Evolutionary conservation across 2,797 vertebrate genomes (phyloP), one percentile per base, ranked within the genome.

Genomic region (Pipistrellus nathusii): DNA sequence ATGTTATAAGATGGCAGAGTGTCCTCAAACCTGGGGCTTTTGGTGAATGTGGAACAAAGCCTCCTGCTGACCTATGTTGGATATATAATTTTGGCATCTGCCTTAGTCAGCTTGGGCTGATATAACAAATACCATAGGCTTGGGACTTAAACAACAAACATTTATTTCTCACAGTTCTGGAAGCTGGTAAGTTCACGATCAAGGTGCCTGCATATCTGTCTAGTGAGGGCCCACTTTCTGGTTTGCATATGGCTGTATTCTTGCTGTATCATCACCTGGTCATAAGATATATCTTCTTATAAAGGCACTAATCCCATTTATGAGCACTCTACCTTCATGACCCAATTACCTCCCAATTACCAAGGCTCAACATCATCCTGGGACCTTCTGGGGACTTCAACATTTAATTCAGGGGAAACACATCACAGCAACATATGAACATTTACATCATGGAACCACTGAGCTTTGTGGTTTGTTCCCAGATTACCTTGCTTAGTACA

Each of bases 381-480:
- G 53, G 17, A 81, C 38, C 59, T 15, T 27, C 12, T 38, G 46
- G 46, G 17, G 87, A 2, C 48, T 68, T 91, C 48, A 81, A 59
- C 11, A 15, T 87, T 55, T 35, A 51, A n/a, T 81, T 81, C 57
- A 11, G 68, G 46, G 38, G 57, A 9, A 73, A 80, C 13, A 85
- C 46, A 32, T 9, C 27, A 13, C n/a, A 73, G 15, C 38, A 46
- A 6, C 25, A 32, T 11, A 11, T 55, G 91, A 77, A 85, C 20
- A 23, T 85, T 68, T 53, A 35, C 0, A 14, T 12, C 27, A 12
- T 66, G 4, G 8, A 41, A 41, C 80, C 48, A 44, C 35, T 85
- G 41, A 85, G 48, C 72, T 75, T 94, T 81, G n/a, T 38, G 30
- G 1, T 73, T 8, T 92, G 9, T 94, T 51, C 23, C n/a, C 23